A percentile compares a stretch with the other conserved stretches of the same genome.
phyloP scores from a whole-genome alignment of 2,797 vertebrate species.

The Chloroceryle inda region DNA sequence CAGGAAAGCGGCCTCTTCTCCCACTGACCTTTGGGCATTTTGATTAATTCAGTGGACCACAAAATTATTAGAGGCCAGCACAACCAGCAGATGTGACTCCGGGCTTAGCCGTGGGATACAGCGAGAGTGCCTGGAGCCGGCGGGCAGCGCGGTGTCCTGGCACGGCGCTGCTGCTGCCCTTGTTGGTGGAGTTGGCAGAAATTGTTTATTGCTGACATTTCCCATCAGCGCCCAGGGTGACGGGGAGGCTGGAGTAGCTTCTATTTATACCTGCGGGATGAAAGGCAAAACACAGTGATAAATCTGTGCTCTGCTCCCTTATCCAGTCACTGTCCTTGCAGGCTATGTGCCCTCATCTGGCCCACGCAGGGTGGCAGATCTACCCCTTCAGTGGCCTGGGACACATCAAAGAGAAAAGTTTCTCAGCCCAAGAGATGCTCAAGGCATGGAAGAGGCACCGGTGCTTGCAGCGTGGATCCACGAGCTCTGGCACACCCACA shows the following conservation, averaged over 20 bases:
- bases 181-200: not conserved
- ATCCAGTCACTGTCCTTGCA: not conserved
- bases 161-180: not conserved
- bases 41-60: conserved; percentile 13
- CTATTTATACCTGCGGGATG: conserved; percentile 57
- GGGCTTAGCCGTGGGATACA: not conserved
- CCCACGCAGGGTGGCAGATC: not conserved
- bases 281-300: not conserved
- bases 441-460: fast-evolving
- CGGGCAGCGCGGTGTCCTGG: not conserved
- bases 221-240: not conserved
- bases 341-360: not conserved
- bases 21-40: not conserved
- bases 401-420: not conserved
- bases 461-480: not conserved
- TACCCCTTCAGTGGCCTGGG: fast-evolving
- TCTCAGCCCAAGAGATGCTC: not conserved
- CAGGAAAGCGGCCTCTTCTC: not conserved
- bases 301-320: not conserved
- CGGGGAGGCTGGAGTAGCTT: conserved; percentile 1
- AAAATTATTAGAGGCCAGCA: not conserved
- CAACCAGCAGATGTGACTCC: not conserved
- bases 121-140: not conserved
- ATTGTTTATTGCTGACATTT: conserved; percentile 28
- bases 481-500: not conserved